Base-by-base conservation (phyloP, 2,113 vertebrate genomes). In the Erythrolamprus reginae region DNA sequence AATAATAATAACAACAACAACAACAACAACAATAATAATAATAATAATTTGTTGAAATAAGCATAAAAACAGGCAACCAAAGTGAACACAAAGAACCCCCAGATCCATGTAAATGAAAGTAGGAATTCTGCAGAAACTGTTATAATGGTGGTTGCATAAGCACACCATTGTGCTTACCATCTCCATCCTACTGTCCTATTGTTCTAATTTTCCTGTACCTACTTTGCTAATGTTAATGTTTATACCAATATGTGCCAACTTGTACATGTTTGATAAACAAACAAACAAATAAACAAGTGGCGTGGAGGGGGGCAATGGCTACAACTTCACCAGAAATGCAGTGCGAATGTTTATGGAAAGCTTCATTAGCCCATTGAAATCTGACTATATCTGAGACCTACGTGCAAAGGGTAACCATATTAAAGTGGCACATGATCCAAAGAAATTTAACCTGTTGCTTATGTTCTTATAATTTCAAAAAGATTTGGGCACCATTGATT, bases 11-110 rank as follows among this genome's bases (percentile, higher is more conserved):
- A n/a, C n/a, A n/a, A n/a, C n/a, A n/a, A n/a, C n/a, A n/a, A n/a
- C n/a, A n/a, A n/a, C n/a, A n/a, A n/a, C n/a, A n/a, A n/a, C n/a
- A n/a, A n/a, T n/a, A n/a, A n/a, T n/a, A n/a, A n/a, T n/a, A n/a
- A n/a, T n/a, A n/a, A n/a, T n/a, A n/a, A n/a, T n/a, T 94, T 88
- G 91, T 96, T 97, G 96, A 96, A 93, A 56, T n/a, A 90, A 92
- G 92, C 92, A 96, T 96, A 95, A 93, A 94, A 95, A 95, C 93
- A 93, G 88, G 92, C 91, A 91, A 82, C 91, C 47, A 84, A 94
- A 94, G 93, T 90, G 93, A 93, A 95, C 38, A 61, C 91, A 96
- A 95, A 92, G 93, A 92, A 95, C 19, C 38, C 93, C 93, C 93
- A 89, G 91, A 92, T 95, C 96, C 90, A 83, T 90, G 86, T 83